phyloP scores from a whole-genome alignment of 2,113 vertebrate genomes.

The Myrmecophaga tridactyla region DNA sequence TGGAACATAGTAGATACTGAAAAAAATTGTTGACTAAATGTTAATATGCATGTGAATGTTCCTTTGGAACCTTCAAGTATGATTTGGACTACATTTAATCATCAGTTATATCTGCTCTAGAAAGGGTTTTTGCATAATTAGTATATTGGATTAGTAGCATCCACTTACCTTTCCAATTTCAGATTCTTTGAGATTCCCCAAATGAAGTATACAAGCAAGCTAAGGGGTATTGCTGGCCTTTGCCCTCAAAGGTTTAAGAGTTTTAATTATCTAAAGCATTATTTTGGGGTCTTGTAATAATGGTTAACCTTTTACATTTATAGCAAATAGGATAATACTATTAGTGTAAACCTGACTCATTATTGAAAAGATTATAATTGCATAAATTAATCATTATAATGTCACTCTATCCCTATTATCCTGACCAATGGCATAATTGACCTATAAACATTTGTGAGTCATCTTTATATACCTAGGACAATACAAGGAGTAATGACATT shows the following conservation, averaged over 20 bases:
- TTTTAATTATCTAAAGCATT: not conserved
- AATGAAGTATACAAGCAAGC: not conserved
- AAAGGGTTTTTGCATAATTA: not conserved
- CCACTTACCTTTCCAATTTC: not conserved
- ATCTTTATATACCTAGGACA: not conserved
- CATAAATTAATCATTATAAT: not conserved
- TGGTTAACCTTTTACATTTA: not conserved
- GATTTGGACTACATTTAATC: conserved; percentile 9
- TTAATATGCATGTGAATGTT: not conserved
- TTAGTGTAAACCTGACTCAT: not conserved
- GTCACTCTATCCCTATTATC: not conserved
- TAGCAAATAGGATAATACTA: not conserved
- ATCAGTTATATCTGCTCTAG: not conserved
- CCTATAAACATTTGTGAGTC: not conserved
- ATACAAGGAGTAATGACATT: not conserved
- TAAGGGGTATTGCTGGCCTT: not conserved
- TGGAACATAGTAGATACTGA: not conserved
- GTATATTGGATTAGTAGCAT: not conserved
- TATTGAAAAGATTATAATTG: not conserved
- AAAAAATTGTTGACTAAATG: not conserved
- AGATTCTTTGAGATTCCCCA: not conserved
- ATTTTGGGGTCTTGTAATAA: not conserved
- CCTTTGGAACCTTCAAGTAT: not conserved
- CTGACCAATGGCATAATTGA: not conserved
- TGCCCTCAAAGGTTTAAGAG: not conserved